Base-by-base conservation (phyloP, 2,888 invertebrate species). In the Drosophila eohydei region DNA sequence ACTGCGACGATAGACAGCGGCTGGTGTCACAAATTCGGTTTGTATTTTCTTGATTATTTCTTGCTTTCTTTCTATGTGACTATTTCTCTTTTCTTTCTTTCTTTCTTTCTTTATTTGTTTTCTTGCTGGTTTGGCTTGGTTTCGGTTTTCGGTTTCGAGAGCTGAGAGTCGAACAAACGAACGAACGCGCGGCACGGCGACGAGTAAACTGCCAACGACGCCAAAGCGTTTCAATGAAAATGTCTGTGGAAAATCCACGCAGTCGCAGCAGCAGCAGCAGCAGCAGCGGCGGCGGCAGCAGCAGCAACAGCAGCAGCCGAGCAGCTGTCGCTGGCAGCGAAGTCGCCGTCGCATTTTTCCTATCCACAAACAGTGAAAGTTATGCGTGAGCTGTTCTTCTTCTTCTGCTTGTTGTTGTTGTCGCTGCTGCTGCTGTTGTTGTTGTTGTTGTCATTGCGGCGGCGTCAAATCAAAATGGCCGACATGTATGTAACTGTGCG, bases 121-220 rank as follows among this genome's bases (percentile, higher is more conserved):
- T 38, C 54, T 38, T 32, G 21, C 9, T 9, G 8, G 8, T 52
- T 52, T 43, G 30, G 58, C 48, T 48, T 51, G 43, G 26, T 14
- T 51, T 46, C 48, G 38, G 32, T 32, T 50, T 50, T 50, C 48
- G 62, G 74, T 48, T 68, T 51, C 63, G 72, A 75, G 76, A 69
- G 78, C 68, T 66, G 81, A 85, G 79, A 73, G 73, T 78, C 87
- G 80, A 87, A 83, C 82, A 75, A 83, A 83, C 84, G 80, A 78
- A 87, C 88, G 68, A 79, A 80, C 80, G 84, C 80, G 80, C 84
- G 80, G 79, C 83, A 88, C 88, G 83, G 83, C 81, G 82, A 82
- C 81, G 81, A 84, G 83, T 84, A 83, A 84, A 84, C 84, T 84
- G 88, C 63, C 81, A 65, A 41, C 67, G 67, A 71, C 75, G 70